These are phyloP conservation scores for Dermolepida albohirtum DNA, from an alignment of 2,888 invertebrate genomes.

Conservation along the genomic window DNA sequence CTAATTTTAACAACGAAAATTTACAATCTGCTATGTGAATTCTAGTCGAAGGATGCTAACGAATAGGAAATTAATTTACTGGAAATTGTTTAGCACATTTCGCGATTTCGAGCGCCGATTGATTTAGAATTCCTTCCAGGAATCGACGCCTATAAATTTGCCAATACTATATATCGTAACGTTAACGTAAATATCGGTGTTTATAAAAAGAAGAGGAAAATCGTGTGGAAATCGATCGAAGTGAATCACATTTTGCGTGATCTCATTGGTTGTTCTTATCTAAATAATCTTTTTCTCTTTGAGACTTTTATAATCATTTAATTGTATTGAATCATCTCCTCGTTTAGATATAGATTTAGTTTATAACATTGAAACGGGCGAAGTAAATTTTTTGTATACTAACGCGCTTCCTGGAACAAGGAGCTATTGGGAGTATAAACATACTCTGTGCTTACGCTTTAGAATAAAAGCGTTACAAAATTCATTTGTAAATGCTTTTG, in stretches of 20 bases:
- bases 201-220: slow-evolving; percentile 7
- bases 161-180: slow-evolving; percentile 5
- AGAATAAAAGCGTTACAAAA: too few species aligned
- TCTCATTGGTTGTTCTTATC: not conserved
- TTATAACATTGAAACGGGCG: too few species aligned
- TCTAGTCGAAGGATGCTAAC: not conserved
- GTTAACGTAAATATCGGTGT: slow-evolving; percentile 13
- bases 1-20: slow-evolving; percentile 13
- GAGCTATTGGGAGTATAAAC: too few species aligned
- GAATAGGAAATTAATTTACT: slow-evolving; percentile 30
- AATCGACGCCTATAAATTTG: slow-evolving; percentile 21
- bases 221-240: slow-evolving; percentile 1
- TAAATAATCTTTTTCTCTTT: too few species aligned
- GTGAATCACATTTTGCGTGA: slow-evolving; percentile 7
- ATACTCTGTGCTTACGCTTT: too few species aligned
- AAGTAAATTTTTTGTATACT: too few species aligned
- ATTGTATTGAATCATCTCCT: too few species aligned
- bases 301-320: too few species aligned
- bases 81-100: slow-evolving; percentile 21
- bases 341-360: too few species aligned
- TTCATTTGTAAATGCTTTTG: too few species aligned
- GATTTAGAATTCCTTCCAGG: slow-evolving; percentile 20
- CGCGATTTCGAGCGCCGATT: slow-evolving; percentile 7
- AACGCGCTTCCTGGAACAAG: too few species aligned
- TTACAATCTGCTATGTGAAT: slow-evolving; percentile 33